Conservation (phyloP, 2,797 vertebrate genomes). For the Loriculus beryllinus region DNA sequence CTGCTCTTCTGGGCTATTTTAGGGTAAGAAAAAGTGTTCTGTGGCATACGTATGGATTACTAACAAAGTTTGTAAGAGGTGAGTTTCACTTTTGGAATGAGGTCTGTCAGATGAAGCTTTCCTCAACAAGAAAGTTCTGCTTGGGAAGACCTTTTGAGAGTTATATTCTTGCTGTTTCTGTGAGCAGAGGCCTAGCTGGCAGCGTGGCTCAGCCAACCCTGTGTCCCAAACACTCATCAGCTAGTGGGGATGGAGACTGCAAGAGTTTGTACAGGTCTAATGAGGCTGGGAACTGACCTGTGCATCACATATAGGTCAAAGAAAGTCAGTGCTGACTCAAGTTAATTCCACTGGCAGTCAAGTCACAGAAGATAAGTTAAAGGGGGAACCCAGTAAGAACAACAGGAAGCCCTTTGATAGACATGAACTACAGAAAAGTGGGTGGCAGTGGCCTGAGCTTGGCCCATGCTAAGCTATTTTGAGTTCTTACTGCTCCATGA, state of each 20-base stretch:
- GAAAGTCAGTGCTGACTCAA: not conserved
- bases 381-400: not conserved
- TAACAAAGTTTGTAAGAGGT: not conserved
- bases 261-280: not conserved
- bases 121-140: not conserved
- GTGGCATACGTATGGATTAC: not conserved
- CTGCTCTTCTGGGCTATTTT: not conserved
- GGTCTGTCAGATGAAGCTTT: not conserved
- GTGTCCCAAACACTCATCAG: not conserved
- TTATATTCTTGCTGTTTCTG: not conserved
- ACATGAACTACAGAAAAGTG: not conserved
- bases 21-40: not conserved
- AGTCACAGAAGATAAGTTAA: not conserved
- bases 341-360: not conserved
- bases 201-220: not conserved
- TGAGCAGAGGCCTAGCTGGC: not conserved
- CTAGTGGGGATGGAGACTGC: not conserved
- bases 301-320: not conserved
- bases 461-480: conserved; percentile 24
- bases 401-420: not conserved
- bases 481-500: not conserved
- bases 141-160: not conserved
- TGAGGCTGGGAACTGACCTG: not conserved
- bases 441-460: not conserved
- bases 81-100: not conserved